These are phyloP conservation scores for Proisotoma minuta DNA, from an alignment of 2,888 invertebrate species.

Conservation along the genomic window DNA sequence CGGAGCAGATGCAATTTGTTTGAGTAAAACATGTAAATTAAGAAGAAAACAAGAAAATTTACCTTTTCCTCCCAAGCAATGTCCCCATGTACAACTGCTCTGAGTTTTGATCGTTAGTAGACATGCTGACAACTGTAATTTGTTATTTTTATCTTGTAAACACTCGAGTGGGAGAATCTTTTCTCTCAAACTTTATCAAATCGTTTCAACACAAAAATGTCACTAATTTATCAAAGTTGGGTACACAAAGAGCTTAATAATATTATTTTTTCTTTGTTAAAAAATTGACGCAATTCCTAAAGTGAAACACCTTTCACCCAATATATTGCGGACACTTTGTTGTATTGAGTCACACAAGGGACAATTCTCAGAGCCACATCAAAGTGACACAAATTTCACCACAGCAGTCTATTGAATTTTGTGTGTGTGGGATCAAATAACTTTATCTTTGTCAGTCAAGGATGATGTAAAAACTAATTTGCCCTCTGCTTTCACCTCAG, in stretches of 20 bases:
- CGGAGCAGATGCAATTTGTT: background rate
- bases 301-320: background rate
- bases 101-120: conserved; percentile 19
- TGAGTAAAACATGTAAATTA: too few relatives aligned
- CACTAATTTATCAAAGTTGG: too few relatives aligned
- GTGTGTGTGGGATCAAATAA: too few relatives aligned
- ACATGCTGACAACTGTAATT: conserved; percentile 9
- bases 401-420: too few relatives aligned
- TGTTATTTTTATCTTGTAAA: background rate
- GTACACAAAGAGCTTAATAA: too few relatives aligned
- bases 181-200: background rate
- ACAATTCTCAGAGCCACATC: too few relatives aligned
- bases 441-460: too few relatives aligned
- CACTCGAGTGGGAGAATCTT: background rate
- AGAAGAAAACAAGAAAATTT: conserved; percentile 26
- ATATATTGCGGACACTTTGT: background rate
- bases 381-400: too few relatives aligned
- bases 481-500: too few relatives aligned
- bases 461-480: too few relatives aligned
- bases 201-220: background rate
- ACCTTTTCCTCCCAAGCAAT: conserved; percentile 50
- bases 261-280: background rate
- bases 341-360: too few relatives aligned
- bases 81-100: conserved; percentile 50
- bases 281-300: too few relatives aligned